Base-by-base conservation (phyloP, 2,888 invertebrate genomes). In the Tipula confusa region DNA sequence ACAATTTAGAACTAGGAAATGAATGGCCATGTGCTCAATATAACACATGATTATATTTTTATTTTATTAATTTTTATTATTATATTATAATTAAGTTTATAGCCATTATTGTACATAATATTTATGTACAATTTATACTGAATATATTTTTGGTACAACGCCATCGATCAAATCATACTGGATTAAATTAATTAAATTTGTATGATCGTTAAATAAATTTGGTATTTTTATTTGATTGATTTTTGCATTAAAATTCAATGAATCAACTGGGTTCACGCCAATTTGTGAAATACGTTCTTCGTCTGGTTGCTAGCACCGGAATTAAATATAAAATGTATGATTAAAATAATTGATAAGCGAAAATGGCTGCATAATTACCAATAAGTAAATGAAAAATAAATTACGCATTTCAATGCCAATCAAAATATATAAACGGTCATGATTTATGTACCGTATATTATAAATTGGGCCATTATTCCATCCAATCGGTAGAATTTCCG, bases 391-490 rank as follows among this genome's bases (percentile, higher is more conserved):
- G 13, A 80, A 29, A 80, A 80, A 80, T 15, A 80, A 29, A n/a
- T 80, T 31, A 7, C n/a, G n/a, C n/a, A 29, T 15, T 29, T 80
- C 15, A n/a, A 31, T n/a, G 13, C 80, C 80, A 7, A 31, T 29
- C 31, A 80, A 80, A 29, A 80, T 29, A 80, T 29, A 80, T 15
- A 80, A 80, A 15, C n/a, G 6, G 1, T 80, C 31, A 7, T 80
- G 29, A 31, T 15, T 29, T 29, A 31, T 9, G 15, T 80, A 80
- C 7, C 80, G 29, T 29, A 80, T 29, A 80, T 80, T 80, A 80
- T 80, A 80, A 29, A 80, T 31, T n/a, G 29, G 29, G 29, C 80
- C 80, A 80, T 29, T 31, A 80, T 80, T 80, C 80, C 80, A 80
- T 1, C 80, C 80, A 15, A 29, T 29, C 4, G 80, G 80, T 80